Percentiles rank a stretch among this genome's conserved stretches.
Evolutionary conservation across 2,797 vertebrate species (phyloP).

Genomic region (Anguilla obscura): DNA sequence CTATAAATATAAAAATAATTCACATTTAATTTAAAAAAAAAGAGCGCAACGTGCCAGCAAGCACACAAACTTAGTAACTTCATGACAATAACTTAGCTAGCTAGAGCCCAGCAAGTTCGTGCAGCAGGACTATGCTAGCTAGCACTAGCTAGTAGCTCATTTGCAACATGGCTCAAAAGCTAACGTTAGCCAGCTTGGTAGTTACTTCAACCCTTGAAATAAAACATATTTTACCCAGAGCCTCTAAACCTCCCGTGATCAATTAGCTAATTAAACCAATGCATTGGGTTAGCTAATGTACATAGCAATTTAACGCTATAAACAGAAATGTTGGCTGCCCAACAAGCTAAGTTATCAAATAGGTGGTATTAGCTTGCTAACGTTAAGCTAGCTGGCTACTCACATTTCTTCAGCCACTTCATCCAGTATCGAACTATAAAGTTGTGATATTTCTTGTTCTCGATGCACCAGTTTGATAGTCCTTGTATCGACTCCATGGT

Average conservation of each 20-base stretch:
- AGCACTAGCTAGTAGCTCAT: neutral
- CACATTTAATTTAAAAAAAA: too few species aligned
- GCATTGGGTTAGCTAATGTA: neutral
- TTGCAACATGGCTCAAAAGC: neutral
- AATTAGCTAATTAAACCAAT: neutral
- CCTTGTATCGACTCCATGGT: slow-evolving; percentile 97
- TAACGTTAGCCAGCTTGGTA: neutral
- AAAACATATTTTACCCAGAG: neutral
- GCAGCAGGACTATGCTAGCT: too few species aligned
- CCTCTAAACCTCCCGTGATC: neutral
- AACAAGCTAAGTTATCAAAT: neutral
- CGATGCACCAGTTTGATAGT: slow-evolving; percentile 91
- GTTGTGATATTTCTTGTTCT: slow-evolving; percentile 92
- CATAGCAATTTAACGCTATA: neutral
- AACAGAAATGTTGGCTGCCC: neutral
- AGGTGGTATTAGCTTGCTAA: neutral
- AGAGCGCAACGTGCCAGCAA: too few species aligned
- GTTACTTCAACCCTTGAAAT: neutral
- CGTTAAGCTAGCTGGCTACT: slow-evolving; percentile 62
- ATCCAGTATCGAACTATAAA: slow-evolving; percentile 90
- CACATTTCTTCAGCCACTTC: slow-evolving; percentile 89
- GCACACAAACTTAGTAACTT: neutral
- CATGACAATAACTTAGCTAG: neutral
- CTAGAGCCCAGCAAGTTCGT: neutral
- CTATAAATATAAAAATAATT: too few species aligned